phyloP scores from a whole-genome alignment of 2,113 vertebrate genomes.

The Microtus oregoni region DNA sequence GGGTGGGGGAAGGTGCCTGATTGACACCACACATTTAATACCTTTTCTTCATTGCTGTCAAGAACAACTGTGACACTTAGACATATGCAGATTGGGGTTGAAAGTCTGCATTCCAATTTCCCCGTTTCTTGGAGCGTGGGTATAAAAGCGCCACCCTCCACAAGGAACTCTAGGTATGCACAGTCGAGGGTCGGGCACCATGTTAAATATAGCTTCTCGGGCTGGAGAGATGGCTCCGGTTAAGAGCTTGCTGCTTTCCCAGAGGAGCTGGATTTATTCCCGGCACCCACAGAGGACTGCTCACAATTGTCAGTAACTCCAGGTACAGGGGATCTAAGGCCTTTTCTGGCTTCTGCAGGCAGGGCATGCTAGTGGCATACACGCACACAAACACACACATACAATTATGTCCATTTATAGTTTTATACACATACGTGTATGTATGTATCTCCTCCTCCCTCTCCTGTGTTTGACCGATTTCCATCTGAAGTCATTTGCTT shows the following conservation, averaged over 20 bases:
- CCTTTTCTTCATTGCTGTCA: not conserved
- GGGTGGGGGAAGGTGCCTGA: not conserved
- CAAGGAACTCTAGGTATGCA: not conserved
- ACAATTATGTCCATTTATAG: not conserved
- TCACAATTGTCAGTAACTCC: not conserved
- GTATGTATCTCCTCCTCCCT: not conserved
- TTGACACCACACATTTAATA: not conserved
- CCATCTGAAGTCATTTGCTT: conserved; percentile 14
- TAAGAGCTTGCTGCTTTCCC: not conserved
- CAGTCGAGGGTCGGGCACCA: not conserved
- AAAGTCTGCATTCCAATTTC: not conserved
- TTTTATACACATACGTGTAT: not conserved
- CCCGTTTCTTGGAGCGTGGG: not conserved
- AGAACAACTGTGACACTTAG: not conserved
- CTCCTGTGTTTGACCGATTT: not conserved
- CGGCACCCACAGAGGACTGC: not conserved
- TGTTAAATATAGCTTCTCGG: not conserved
- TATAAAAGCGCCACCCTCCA: conserved; percentile 20
- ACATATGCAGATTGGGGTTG: not conserved
- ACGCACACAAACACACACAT: not conserved
- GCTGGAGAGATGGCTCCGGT: not conserved
- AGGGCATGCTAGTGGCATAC: not conserved
- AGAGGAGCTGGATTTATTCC: not conserved
- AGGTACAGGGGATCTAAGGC: not conserved
- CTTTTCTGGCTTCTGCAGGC: not conserved